phyloP scores from a whole-genome alignment of 2,797 vertebrate species.

The Sebastes aleutianus region DNA sequence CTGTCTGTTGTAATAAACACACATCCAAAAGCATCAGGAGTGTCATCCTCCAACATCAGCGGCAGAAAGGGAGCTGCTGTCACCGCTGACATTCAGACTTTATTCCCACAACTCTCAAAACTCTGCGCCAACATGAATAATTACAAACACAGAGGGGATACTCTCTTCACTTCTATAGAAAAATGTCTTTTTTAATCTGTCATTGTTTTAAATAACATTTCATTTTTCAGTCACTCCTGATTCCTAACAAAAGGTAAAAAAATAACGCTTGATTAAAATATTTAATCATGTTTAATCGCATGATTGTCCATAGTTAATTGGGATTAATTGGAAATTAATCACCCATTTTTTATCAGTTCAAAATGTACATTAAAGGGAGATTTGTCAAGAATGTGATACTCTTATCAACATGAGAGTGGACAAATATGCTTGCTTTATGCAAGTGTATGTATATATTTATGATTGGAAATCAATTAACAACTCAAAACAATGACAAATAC shows the following conservation, averaged over 20 bases:
- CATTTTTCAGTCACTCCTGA: not conserved
- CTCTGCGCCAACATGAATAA: not conserved
- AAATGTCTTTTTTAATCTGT: not conserved
- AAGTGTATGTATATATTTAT: too few species aligned
- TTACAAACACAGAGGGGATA: not conserved
- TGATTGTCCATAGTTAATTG: too few species aligned
- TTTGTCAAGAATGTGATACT: too few species aligned
- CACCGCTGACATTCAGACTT: not conserved
- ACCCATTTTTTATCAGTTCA: too few species aligned
- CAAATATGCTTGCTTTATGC: too few species aligned
- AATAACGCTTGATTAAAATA: too few species aligned
- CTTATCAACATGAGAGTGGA: too few species aligned
- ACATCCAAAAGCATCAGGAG: slow-evolving; percentile 2
- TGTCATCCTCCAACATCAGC: not conserved
- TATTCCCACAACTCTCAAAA: slow-evolving; percentile 9
- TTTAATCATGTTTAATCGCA: too few species aligned
- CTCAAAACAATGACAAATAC: too few species aligned
- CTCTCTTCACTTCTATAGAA: not conserved
- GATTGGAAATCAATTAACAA: too few species aligned
- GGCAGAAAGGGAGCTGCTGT: slow-evolving; percentile 17
- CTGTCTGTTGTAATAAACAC: slow-evolving; percentile 29
- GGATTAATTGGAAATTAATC: too few species aligned
- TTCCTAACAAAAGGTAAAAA: not conserved
- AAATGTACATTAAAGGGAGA: too few species aligned
- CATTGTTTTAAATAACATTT: slow-evolving; percentile 16